Evolutionary conservation across 2,888 invertebrate species (phyloP), one percentile per base, ranked within the genome.

Genomic region (Meloe dianella): DNA sequence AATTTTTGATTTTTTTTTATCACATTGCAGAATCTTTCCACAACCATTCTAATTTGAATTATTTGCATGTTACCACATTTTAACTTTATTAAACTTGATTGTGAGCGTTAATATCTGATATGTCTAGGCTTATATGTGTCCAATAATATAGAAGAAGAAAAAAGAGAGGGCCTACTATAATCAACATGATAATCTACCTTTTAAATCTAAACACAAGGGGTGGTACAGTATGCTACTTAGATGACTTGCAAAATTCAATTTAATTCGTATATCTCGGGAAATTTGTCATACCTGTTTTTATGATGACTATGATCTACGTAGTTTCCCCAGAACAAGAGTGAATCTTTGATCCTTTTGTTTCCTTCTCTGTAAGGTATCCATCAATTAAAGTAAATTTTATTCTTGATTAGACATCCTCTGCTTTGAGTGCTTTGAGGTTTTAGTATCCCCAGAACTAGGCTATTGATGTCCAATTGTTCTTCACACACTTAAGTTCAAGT

Each of bases 171-270:
- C 6, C 20, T 10, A 47, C 47, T 17, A 2, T 17, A 47, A 47
- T 47, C 47, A 47, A 47, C 47, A 47, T 47, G 47, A 20, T 47
- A 47, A 47, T 47, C 47, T 47, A 47, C 47, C 47, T 47, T 20
- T 20, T 47, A 47, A 47, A 47, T 47, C 47, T 47, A 47, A 20
- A 20, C 20, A 22, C 0, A 22, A 10, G 9, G 47, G 47, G 47
- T 47, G 47, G 47, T 47, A 20, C 20, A 47, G 47, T 47, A 47
- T 17, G 47, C 47, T 9, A 47, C 47, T 47, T 22, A 47, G 47
- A 47, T 47, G 47, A 47, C 47, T 47, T 47, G 47, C 47, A 7
- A 47, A 20, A 47, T 47, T 47, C 47, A 41, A 41, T 41, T 41
- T n/a, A 41, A 7, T 41, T 41, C 41, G n/a, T n/a, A 41, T 41